phyloP scores from a whole-genome alignment of 1,140 invertebrate species.

The Cylas formicarius region DNA sequence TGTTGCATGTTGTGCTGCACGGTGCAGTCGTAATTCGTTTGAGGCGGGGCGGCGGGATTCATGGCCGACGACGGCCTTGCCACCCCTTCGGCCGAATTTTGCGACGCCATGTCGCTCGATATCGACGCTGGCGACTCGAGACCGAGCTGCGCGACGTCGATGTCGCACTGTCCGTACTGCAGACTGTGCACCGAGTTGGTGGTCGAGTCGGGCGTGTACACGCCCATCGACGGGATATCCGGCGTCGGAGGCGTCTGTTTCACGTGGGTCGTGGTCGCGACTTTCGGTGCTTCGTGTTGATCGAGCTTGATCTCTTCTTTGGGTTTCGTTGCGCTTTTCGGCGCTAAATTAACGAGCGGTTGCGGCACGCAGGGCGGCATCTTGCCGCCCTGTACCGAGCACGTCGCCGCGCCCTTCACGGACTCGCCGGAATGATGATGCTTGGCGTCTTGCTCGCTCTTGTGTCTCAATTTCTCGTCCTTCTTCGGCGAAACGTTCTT shows the following conservation, averaged over 20 bases:
- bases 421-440: no score
- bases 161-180: conserved; percentile 70
- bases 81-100: conserved; percentile 62
- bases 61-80: conserved; percentile 45
- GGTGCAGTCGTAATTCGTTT: conserved; percentile 49
- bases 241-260: conserved; percentile 51
- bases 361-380: background rate
- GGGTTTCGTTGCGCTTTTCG: conserved; percentile 9
- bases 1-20: conserved; percentile 52
- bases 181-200: conserved; percentile 78
- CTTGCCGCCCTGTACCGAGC: no score
- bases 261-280: conserved; percentile 41
- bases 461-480: conserved; percentile 31
- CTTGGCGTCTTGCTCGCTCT: conserved; percentile 20
- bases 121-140: conserved; percentile 83
- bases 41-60: conserved; percentile 46
- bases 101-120: conserved; percentile 72
- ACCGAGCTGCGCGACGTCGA: conserved; percentile 75
- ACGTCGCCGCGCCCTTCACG: no score
- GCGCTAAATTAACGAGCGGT: background rate
- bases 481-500: conserved; percentile 42
- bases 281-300: conserved; percentile 9
- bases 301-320: conserved; percentile 17
- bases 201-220: conserved; percentile 76
- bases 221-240: conserved; percentile 68